Evolutionary conservation across 2,888 invertebrate genomes (phyloP).

Genomic region (Cantharis flavilabris): DNA sequence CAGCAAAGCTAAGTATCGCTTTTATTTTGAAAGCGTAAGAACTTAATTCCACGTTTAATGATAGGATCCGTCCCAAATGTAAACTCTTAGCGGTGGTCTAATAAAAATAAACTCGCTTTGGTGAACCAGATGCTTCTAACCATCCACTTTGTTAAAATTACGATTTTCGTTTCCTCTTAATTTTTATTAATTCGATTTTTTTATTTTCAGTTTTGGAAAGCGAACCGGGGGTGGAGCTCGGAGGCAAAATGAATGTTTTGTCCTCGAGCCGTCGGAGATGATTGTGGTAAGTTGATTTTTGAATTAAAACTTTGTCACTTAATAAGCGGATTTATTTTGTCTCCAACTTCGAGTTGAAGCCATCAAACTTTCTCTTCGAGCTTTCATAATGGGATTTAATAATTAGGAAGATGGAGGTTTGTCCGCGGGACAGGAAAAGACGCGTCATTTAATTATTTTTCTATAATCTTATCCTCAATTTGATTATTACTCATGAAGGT

Average conservation of each 20-base stretch:
- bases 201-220: slow-evolving; percentile 78
- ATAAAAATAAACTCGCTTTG: not conserved
- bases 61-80: not conserved
- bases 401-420: not conserved
- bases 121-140: not conserved
- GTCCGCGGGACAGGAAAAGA: not conserved
- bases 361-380: not conserved
- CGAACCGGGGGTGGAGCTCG: slow-evolving; percentile 76
- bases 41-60: not conserved
- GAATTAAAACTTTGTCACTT: not conserved
- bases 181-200: slow-evolving; percentile 18
- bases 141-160: not conserved
- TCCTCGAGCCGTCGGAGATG: slow-evolving; percentile 86
- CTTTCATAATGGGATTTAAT: not conserved
- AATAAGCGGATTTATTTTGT: not conserved
- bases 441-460: not conserved
- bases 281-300: slow-evolving; percentile 71
- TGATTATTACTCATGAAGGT: not conserved
- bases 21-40: not conserved
- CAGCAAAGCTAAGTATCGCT: not conserved
- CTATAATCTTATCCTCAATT: not conserved
- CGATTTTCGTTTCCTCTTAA: not conserved
- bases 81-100: not conserved
- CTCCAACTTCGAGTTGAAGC: not conserved
- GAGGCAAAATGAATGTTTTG: slow-evolving; percentile 81